phyloP scores from a whole-genome alignment of 2,797 vertebrate genomes.

The Squalus acanthias region DNA sequence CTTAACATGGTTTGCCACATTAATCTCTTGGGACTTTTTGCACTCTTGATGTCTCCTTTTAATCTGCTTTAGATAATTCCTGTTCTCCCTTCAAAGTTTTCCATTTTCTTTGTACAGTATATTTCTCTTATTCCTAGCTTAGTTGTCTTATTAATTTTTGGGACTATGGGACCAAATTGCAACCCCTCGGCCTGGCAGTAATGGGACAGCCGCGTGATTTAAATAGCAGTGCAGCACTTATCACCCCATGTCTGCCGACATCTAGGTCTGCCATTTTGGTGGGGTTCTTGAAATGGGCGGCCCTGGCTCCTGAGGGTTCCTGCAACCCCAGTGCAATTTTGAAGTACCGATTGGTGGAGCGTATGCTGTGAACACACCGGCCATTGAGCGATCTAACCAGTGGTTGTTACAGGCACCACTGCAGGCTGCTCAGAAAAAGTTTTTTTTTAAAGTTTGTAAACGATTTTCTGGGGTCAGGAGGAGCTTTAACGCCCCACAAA shows the following conservation, averaged over 20 bases:
- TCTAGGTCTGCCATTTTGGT: background rate
- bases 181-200: background rate
- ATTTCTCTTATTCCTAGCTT: background rate
- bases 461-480: no score
- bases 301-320: background rate
- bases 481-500: no score
- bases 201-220: background rate
- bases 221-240: background rate
- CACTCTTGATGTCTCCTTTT: background rate
- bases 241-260: background rate
- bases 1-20: background rate
- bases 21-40: background rate
- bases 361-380: no score
- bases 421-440: no score
- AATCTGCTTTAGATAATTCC: background rate
- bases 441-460: no score
- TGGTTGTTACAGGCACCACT: no score
- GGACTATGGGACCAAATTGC: background rate
- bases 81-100: background rate
- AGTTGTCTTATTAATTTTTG: background rate
- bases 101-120: background rate
- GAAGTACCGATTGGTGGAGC: no score
- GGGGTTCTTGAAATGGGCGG: background rate
- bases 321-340: no score
- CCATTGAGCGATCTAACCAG: no score